Evolutionary conservation across 2,113 vertebrate species (phyloP).

Genomic region (Prunella fulvescens): DNA sequence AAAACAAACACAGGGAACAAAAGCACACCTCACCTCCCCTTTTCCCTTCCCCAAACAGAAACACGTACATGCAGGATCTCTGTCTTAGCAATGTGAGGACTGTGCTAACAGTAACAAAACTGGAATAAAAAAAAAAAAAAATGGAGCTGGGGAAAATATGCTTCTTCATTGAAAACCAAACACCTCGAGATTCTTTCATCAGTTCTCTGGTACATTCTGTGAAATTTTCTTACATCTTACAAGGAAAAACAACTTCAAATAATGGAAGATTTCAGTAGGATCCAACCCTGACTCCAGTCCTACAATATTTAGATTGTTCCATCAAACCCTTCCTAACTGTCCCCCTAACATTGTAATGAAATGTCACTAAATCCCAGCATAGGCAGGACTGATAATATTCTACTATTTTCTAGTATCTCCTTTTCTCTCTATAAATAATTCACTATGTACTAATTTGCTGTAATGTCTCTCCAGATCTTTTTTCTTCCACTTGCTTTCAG

Average conservation of each 20-base stretch:
- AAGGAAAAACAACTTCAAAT: neutral
- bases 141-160: neutral
- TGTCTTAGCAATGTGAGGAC: neutral
- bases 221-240: neutral
- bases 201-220: neutral
- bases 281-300: neutral
- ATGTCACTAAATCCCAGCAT: neutral
- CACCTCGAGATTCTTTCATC: neutral
- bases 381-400: neutral
- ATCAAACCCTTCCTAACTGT: neutral
- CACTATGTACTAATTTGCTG: neutral
- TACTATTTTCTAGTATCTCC: neutral
- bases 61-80: neutral
- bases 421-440: constrained; percentile 34
- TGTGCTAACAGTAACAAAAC: neutral
- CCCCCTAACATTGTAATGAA: neutral
- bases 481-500: neutral
- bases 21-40: neutral
- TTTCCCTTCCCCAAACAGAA: neutral
- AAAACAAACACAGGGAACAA: constrained; percentile 18
- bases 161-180: neutral
- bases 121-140: neutral
- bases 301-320: neutral
- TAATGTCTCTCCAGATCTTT: constrained; percentile 1
- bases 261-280: neutral